A percentile compares a stretch with the other conserved stretches of the same genome.
These are phyloP conservation scores for Chunga burmeisteri DNA, from an alignment of 2,113 vertebrate species.

Conservation along the genomic window DNA sequence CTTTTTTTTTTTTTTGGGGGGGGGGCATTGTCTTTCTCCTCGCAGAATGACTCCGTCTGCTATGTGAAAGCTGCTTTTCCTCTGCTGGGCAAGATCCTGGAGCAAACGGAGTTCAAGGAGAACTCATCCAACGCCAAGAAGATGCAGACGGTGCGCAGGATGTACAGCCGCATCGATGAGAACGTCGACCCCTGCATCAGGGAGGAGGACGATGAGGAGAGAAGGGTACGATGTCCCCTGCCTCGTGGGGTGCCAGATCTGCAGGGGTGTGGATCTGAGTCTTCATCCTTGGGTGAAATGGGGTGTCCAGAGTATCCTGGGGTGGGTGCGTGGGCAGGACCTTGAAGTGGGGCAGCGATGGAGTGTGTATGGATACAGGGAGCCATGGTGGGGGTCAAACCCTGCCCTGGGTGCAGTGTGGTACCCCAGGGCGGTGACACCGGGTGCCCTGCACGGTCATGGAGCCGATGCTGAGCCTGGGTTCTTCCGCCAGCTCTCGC, in stretches of 20 bases:
- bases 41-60: constrained; percentile 62
- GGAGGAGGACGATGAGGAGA: constrained; percentile 46
- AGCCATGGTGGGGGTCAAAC: fast-evolving
- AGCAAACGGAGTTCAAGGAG: constrained; percentile 67
- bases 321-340: background rate
- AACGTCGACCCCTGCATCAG: constrained; percentile 47
- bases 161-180: constrained; percentile 25
- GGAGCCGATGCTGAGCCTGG: background rate
- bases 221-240: constrained; percentile 27
- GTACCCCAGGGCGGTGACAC: fast-evolving
- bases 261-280: background rate
- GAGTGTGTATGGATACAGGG: background rate
- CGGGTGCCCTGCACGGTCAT: fast-evolving
- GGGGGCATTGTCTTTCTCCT: background rate
- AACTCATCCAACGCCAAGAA: constrained; percentile 51
- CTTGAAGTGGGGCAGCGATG: background rate
- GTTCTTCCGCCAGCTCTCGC: background rate
- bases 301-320: background rate
- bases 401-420: background rate
- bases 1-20: background rate
- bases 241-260: background rate
- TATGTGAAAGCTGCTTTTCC: constrained; percentile 73
- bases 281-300: background rate
- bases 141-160: constrained; percentile 23
- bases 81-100: constrained; percentile 63